These are phyloP conservation scores for Pipistrellus nathusii DNA, from an alignment of 2,797 vertebrate genomes.

Conservation along the genomic window DNA sequence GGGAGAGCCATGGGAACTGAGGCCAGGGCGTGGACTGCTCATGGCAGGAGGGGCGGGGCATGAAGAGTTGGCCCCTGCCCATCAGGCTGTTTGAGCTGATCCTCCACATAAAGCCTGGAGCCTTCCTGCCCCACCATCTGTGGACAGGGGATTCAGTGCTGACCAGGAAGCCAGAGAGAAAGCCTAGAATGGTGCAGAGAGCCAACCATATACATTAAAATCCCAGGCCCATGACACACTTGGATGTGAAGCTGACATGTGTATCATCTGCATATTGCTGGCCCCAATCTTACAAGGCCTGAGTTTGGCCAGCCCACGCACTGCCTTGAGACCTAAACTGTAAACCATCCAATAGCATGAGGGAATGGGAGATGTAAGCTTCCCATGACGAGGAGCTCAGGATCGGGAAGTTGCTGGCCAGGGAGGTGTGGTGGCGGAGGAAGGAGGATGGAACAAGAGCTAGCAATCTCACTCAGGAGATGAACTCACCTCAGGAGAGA, in stretches of 20 bases:
- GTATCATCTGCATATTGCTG: background rate
- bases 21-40: fast-evolving
- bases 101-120: background rate
- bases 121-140: background rate
- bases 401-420: background rate
- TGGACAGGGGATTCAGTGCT: background rate
- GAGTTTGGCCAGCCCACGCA: background rate
- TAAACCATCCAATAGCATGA: background rate
- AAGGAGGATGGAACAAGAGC: background rate
- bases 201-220: background rate
- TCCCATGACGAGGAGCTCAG: background rate
- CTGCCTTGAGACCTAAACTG: background rate
- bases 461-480: background rate
- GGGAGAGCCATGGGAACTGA: background rate
- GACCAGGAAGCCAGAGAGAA: background rate
- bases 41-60: background rate
- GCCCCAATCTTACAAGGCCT: background rate
- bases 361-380: background rate
- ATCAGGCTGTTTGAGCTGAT: background rate
- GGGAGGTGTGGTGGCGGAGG: background rate
- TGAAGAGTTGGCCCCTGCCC: fast-evolving
- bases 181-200: background rate
- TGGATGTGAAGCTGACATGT: background rate
- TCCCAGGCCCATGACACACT: background rate
- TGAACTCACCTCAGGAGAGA: background rate